phyloP scores from a whole-genome alignment of 2,797 vertebrate genomes.

The Heterohyrax brucei region DNA sequence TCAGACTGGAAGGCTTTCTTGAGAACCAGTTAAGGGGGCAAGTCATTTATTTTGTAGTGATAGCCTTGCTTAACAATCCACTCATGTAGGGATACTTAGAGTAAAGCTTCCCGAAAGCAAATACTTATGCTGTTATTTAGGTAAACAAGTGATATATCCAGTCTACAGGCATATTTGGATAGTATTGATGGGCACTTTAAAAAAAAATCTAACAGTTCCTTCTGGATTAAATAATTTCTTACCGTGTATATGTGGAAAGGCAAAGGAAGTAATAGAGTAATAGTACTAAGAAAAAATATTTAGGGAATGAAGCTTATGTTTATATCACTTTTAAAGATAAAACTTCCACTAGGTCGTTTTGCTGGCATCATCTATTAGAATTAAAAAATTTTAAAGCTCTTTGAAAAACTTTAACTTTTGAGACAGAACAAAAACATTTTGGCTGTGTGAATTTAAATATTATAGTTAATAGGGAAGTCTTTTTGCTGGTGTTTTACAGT shows the following conservation, averaged over 20 bases:
- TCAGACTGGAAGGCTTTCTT: slow-evolving; percentile 87
- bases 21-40: slow-evolving; percentile 84
- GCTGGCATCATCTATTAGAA: slow-evolving; percentile 47
- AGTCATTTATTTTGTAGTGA: slow-evolving; percentile 85
- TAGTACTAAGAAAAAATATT: background rate
- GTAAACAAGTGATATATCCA: slow-evolving; percentile 32
- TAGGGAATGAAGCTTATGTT: background rate
- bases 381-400: slow-evolving; percentile 31
- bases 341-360: background rate
- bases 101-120: slow-evolving; percentile 60
- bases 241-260: background rate
- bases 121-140: slow-evolving; percentile 62
- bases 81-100: slow-evolving; percentile 62
- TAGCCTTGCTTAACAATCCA: slow-evolving; percentile 65
- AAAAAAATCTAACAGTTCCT: slow-evolving; percentile 32
- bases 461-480: slow-evolving; percentile 39
- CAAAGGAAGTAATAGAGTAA: background rate
- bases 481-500: slow-evolving; percentile 62
- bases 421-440: slow-evolving; percentile 46
- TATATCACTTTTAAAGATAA: background rate
- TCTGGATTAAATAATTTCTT: slow-evolving; percentile 43
- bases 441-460: slow-evolving; percentile 2
- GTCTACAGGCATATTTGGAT: slow-evolving; percentile 54
- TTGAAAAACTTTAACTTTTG: slow-evolving; percentile 57
- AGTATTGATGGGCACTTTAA: slow-evolving; percentile 13